A percentile compares a stretch with the other conserved stretches of the same genome.
Evolutionary conservation across 2,113 vertebrate species (phyloP).

Genomic region (Myrmophylax atrothorax): DNA sequence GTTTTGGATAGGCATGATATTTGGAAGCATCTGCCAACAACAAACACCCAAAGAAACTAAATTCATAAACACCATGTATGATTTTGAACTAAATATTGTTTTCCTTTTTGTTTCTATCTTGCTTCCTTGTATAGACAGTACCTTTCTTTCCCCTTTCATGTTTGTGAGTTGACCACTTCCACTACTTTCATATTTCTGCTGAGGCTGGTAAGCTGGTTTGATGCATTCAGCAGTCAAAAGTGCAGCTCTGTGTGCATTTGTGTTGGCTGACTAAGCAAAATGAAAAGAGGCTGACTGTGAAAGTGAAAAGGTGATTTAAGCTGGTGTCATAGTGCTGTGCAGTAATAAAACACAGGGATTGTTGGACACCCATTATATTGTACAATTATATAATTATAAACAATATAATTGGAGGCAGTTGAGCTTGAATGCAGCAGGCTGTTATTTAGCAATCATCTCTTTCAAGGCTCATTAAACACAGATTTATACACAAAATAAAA

Average conservation of each 20-base stretch:
- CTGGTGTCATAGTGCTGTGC: conserved; percentile 7
- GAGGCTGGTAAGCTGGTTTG: conserved; percentile 21
- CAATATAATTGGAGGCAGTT: conserved; percentile 71
- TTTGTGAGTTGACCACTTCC: background rate
- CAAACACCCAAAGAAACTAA: background rate
- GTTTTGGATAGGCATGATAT: background rate
- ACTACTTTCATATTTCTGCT: conserved; percentile 35
- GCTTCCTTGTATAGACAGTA: background rate
- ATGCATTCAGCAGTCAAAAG: conserved; percentile 31
- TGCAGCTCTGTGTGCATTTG: background rate
- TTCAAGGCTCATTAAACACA: conserved; percentile 71
- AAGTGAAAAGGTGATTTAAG: conserved; percentile 61
- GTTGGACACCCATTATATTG: conserved; percentile 63
- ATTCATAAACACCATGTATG: background rate
- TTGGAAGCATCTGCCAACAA: background rate
- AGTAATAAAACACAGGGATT: conserved; percentile 50
- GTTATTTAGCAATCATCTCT: conserved; percentile 74
- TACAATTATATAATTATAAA: conserved; percentile 72
- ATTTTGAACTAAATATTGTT: background rate
- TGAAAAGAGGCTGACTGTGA: conserved; percentile 37
- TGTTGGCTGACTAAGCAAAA: conserved; percentile 55
- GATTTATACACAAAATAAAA: conserved; percentile 72
- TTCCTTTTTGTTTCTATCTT: background rate
- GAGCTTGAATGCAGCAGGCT: conserved; percentile 66
- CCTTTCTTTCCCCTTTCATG: background rate